Conservation (phyloP, 2,797 vertebrate species). For the Orientallactaga sibirica region DNA sequence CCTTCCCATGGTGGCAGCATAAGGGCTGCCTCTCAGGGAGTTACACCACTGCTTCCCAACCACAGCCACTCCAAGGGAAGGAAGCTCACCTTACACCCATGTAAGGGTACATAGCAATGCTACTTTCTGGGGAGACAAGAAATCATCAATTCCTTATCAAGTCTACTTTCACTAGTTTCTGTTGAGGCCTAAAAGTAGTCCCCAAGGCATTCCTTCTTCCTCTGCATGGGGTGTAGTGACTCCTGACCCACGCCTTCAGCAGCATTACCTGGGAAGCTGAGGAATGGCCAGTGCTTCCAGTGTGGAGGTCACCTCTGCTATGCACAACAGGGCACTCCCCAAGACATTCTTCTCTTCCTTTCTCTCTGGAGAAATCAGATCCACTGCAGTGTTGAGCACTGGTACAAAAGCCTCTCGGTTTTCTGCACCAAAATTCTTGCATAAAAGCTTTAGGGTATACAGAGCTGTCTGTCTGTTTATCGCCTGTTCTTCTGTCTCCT, state of each 20-base stretch:
- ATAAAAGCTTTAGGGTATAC: slow-evolving; percentile 96
- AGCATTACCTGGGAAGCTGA: slow-evolving; percentile 93
- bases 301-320: slow-evolving; percentile 92
- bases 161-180: background rate
- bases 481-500: slow-evolving; percentile 91
- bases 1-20: fast-evolving
- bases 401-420: slow-evolving; percentile 91
- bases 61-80: background rate
- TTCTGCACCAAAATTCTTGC: slow-evolving; percentile 92
- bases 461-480: slow-evolving; percentile 97
- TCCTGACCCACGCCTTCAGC: background rate
- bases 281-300: slow-evolving; percentile 94
- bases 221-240: fast-evolving
- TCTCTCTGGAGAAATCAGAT: slow-evolving; percentile 86
- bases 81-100: background rate
- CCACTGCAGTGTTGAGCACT: slow-evolving; percentile 89
- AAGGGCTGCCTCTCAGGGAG: no score
- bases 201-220: no score
- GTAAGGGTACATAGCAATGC: background rate
- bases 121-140: background rate
- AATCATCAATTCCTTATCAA: background rate
- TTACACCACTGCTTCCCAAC: background rate
- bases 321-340: slow-evolving; percentile 95
- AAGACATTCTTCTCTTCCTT: slow-evolving; percentile 94
- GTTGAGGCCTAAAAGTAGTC: background rate